Percentiles rank a stretch among this genome's conserved stretches.
phyloP scores from a whole-genome alignment of 2,113 vertebrate species.

The Rhinoptilus africanus region DNA sequence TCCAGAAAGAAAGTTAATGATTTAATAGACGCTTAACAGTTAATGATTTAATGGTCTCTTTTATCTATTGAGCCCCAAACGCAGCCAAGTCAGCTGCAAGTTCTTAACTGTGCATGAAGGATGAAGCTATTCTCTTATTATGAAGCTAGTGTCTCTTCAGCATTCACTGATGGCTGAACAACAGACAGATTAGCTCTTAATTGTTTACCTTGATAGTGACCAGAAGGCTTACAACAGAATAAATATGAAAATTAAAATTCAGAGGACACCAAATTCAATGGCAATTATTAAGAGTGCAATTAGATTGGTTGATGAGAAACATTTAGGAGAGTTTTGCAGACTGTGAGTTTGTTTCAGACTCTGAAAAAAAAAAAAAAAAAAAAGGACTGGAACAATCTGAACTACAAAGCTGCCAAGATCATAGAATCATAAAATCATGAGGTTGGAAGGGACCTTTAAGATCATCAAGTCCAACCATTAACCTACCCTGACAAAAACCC shows the following conservation, averaged over 20 bases:
- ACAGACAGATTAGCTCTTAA: background rate
- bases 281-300: background rate
- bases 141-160: background rate
- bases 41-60: background rate
- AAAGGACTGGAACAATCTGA: background rate
- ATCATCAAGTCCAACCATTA: no score
- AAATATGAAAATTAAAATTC: conserved; percentile 19
- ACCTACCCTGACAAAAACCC: no score
- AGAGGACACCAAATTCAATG: background rate
- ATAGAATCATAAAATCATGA: no score
- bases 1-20: background rate
- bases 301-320: background rate
- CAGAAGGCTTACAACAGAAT: background rate
- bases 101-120: conserved; percentile 27
- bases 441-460: no score
- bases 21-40: background rate
- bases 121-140: background rate
- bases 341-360: background rate
- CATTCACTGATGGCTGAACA: background rate
- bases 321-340: background rate
- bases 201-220: background rate
- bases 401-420: background rate
- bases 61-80: background rate
- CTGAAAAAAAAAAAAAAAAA: background rate
- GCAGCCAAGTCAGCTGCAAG: background rate